Base-by-base conservation (phyloP, 2,888 invertebrate genomes). In the Teleiodes luculella region DNA sequence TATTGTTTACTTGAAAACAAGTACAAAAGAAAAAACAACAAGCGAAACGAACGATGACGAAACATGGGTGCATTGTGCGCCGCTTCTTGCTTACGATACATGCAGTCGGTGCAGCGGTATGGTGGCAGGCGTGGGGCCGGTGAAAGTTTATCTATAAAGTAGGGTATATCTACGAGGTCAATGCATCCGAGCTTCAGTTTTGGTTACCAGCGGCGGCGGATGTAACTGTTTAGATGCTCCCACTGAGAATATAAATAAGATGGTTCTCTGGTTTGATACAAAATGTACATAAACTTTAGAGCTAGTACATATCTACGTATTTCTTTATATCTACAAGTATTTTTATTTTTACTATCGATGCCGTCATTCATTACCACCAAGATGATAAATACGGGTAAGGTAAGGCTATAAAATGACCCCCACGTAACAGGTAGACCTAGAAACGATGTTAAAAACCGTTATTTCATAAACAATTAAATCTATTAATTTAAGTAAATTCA, bases 191-290 rank as follows among this genome's bases (percentile, higher is more conserved):
- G 35, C 6, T 35, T 48, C n/a, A n/a, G 28, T 13, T 35, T 49
- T 37, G 24, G 36, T 49, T 37, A 18, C 48, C 24, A 36, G 11
- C 49, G 20, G 24, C 49, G 49, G 37, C 49, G 49, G 49, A 49
- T 49, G 49, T 49, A 37, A 37, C 49, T 49, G 49, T 49, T 28
- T 37, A 14, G 28, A 49, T 49, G 49, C 28, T 20, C 49, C 33
- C 28, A 49, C 28, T 37, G 24, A 14, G 36, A 49, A 49, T 49
- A 28, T 49, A 49, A 41, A 41, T 41, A 41, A 18, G 18, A 24
- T 6, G 24, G 24, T 24, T 24, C 24, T 24, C 24, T 24, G 24
- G 6, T 24, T 24, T 24, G 24, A 24, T 24, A 24, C 24, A 24
- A 24, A 24, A 24, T 24, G 24, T n/a, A n/a, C n/a, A n/a, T n/a